Base-by-base conservation (phyloP, 2,888 invertebrate species). In the Perithous albicinctus region DNA sequence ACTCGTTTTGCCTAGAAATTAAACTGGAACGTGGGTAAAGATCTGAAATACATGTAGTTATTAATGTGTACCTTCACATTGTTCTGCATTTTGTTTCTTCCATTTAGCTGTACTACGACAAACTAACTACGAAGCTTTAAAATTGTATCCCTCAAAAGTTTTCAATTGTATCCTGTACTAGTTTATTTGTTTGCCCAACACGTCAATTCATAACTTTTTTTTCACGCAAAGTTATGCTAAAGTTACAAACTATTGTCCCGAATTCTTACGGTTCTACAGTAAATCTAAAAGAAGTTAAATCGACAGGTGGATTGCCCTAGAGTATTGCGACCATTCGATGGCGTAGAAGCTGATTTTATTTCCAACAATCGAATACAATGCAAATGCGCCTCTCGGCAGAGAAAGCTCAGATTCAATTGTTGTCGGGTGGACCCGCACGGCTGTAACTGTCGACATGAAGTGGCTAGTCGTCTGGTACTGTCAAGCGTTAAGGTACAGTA, bases 131-230 rank as follows among this genome's bases (percentile, higher is more conserved):
- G n/a, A 1, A 35, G 38, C 32, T 32, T 23, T 10, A 2, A 48
- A 18, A 35, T 67, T 35, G 7, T 51, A 35, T 15, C 10, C 10
- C 18, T 35, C 35, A 51, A 51, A 3, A 20, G 10, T 20, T 67
- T 51, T 35, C 15, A n/a, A 54, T 54, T 23, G 51, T 23, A 54
- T 54, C 23, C 26, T n/a, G 66, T n/a, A 66, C 46, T 2, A n/a
- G 43, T 26, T 66, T 29, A 29, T 46, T 38, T 63, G 12, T 23
- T 41, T 38, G 38, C 41, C 32, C 18, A 61, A 61, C 67, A 54
- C 23, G 35, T 67, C 7, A 51, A 67, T 51, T 67, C 32, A 38
- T 67, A 35, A 67, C 18, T 51, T 51, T 51, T 20, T 18, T n/a
- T 10, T 8, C 8, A 12, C n/a, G 4, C n/a, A 35, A 26, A 67